phyloP scores from a whole-genome alignment of 2,888 invertebrate genomes.

The Proisotoma minuta region DNA sequence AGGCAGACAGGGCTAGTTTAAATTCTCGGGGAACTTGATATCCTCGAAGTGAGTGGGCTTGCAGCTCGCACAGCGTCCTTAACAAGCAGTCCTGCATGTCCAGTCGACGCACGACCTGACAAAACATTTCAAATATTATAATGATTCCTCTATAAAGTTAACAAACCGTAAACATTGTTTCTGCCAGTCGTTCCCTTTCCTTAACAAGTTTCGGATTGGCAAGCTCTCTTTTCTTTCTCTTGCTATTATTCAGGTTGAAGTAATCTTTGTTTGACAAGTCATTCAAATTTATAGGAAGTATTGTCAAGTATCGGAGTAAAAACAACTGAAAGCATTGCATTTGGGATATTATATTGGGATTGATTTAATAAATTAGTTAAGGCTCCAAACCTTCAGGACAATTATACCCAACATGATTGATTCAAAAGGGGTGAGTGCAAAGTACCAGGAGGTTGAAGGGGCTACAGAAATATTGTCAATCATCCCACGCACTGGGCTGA shows the following conservation, averaged over 20 bases:
- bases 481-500: slow-evolving; percentile 24
- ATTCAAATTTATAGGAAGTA: slow-evolving; percentile 39
- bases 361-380: background rate
- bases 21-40: slow-evolving; percentile 40
- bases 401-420: slow-evolving; percentile 43
- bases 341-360: too few relatives aligned
- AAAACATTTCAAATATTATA: background rate
- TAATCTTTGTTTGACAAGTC: slow-evolving; percentile 34
- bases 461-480: slow-evolving; percentile 42
- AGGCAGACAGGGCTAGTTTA: slow-evolving; percentile 39
- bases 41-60: slow-evolving; percentile 38
- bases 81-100: slow-evolving; percentile 46
- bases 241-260: slow-evolving; percentile 20
- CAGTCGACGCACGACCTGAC: slow-evolving; percentile 39
- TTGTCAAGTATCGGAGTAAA: slow-evolving; percentile 35
- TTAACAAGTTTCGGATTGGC: slow-evolving; percentile 26
- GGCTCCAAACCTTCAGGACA: slow-evolving; percentile 34
- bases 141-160: background rate
- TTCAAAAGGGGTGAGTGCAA: slow-evolving; percentile 43
- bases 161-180: slow-evolving; percentile 44
- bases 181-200: slow-evolving; percentile 43
- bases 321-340: background rate
- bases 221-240: slow-evolving; percentile 25
- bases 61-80: slow-evolving; percentile 42
- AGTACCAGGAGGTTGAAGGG: slow-evolving; percentile 41